These are phyloP conservation scores for Salvelinus alpinus DNA, from an alignment of 2,113 vertebrate genomes.

Conservation along the genomic window DNA sequence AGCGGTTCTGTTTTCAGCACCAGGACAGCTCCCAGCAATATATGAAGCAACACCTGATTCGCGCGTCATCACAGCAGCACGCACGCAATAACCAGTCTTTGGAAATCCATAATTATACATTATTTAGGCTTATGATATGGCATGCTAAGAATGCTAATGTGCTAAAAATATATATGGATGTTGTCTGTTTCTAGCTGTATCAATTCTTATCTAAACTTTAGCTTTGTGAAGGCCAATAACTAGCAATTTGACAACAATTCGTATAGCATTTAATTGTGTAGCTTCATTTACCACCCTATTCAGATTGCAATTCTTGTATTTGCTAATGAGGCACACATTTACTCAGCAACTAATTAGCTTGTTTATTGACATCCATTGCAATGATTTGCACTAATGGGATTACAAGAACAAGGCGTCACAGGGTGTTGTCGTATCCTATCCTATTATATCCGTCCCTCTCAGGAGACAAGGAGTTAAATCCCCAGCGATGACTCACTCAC, in stretches of 20 bases:
- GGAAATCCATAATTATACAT: conserved; percentile 60
- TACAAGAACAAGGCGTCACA: neutral
- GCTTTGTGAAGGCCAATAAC: neutral
- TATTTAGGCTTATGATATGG: conserved; percentile 64
- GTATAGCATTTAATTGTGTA: neutral
- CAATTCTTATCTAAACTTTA: neutral
- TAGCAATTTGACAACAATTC: neutral
- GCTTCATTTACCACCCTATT: neutral
- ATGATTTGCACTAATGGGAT: neutral
- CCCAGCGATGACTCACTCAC: conserved; percentile 75
- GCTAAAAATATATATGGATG: conserved; percentile 54
- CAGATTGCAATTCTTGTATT: neutral
- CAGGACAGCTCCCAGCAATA: conserved; percentile 82
- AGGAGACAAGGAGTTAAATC: conserved; percentile 67
- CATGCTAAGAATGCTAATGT: conserved; percentile 33
- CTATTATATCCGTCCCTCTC: conserved; percentile 1
- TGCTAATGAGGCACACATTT: neutral
- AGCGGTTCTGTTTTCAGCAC: conserved; percentile 73
- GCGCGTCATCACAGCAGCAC: conserved; percentile 67
- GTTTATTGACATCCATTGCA: neutral
- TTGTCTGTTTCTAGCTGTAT: conserved; percentile 29
- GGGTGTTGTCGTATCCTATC: neutral
- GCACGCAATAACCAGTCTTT: conserved; percentile 61
- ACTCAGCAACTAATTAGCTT: neutral
- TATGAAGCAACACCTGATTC: conserved; percentile 77